Evolutionary conservation across 1,140 invertebrate genomes (phyloP), one percentile per base, ranked within the genome.

Genomic region (Zaprionus lachaisei): DNA sequence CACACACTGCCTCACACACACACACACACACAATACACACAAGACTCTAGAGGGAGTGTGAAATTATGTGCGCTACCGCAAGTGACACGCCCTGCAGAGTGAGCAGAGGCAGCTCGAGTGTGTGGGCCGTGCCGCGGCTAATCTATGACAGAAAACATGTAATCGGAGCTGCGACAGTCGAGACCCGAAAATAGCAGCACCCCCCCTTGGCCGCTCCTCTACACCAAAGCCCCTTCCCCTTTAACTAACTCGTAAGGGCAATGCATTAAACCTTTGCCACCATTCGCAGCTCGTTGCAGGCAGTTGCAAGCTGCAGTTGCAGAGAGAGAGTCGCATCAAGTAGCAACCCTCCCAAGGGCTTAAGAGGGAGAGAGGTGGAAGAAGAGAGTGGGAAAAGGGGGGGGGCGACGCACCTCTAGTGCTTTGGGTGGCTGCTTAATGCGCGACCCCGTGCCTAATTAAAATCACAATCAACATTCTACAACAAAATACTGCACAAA

Each of bases 61-160:
- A 87, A 89, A 87, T 84, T 81, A 72, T 77, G 81, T 84, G 77
- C 83, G 61, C 72, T 72, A 65, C 72, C 72, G 72, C 72, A 41
- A 79, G 71, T 65, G 69, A 63, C 44, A 77, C 74, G 78, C 75
- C 75, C 65, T 37, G 47, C 41, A 7, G 47, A 5, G n/a, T 11
- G 4, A 24, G 47, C 11, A 3, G n/a, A 3, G 24, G 14, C 7
- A 51, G 15, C 31, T 15, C 31, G 14, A 55, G 58, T 34, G 44
- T 14, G 28, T 74, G 66, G 85, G 85, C 76, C 34, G 81, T 58
- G 71, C 79, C 79, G 70, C 77, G 54, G 79, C 76, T 90, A 90
- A 90, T 90, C 85, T 90, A 90, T 90, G 86, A 90, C 85, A 75
- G 85, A 90, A 90, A 90, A 90, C 85, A 90, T 90, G 85, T 80